phyloP scores from a whole-genome alignment of 2,797 vertebrate species.

The Manis pentadactyla region DNA sequence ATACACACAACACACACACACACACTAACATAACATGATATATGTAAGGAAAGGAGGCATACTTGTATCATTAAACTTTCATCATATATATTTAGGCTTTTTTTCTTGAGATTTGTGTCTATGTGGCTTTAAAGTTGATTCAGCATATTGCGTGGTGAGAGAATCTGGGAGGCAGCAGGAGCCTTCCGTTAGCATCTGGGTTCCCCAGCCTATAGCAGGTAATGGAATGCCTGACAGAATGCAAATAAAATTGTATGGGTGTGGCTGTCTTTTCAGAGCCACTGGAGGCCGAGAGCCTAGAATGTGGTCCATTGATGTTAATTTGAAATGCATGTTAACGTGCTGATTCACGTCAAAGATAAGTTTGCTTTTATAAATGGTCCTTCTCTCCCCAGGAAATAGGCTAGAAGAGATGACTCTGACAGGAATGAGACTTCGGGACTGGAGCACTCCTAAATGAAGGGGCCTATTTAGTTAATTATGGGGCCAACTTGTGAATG shows the following conservation, averaged over 20 bases:
- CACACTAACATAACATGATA: not conserved
- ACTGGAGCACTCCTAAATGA: conserved; percentile 70
- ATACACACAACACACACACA: not conserved
- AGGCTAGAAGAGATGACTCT: conserved; percentile 69
- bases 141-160: not conserved
- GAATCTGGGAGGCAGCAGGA: not conserved
- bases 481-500: conserved; percentile 73
- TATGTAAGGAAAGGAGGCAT: not conserved
- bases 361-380: conserved; percentile 71
- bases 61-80: not conserved
- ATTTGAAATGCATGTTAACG: conserved; percentile 66
- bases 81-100: not conserved
- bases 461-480: conserved; percentile 79
- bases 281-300: conserved; percentile 4
- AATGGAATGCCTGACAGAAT: not conserved
- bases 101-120: not conserved
- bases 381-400: conserved; percentile 59
- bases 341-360: conserved; percentile 64
- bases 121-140: not conserved
- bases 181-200: not conserved
- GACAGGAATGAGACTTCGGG: conserved; percentile 60
- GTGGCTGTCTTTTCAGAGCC: conserved; percentile 1
- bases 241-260: not conserved
- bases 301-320: conserved; percentile 45
- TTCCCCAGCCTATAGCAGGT: not conserved